Base-by-base conservation (phyloP, 2,113 vertebrate genomes). In the Bubo scandiacus region DNA sequence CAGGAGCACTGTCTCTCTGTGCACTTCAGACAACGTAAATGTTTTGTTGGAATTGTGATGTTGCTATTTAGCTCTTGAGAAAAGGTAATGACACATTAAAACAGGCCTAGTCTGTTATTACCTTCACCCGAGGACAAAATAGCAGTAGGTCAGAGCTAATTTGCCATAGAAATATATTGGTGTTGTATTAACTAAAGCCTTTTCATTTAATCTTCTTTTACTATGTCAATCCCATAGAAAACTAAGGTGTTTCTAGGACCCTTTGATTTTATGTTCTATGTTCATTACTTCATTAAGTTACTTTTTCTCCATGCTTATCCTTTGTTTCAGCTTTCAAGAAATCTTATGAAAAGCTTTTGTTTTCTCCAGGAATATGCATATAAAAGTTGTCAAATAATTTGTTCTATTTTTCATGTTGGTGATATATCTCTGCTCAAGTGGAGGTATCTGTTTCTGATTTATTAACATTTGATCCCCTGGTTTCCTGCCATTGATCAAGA, bases 401-500 rank as follows among this genome's bases (percentile, higher is more conserved):
- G 97, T 97, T 96, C 40, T 83, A 29, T 97, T 98, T 98, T 98
- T 98, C 91, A 91, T 95, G 96, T 97, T 97, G 97, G 94, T 98
- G 98, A 98, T 98, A 95, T 97, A 98, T 98, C 97, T 97, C 87
- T 97, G 91, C 94, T 98, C 95, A 52, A 97, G 96, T 96, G 93
- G 96, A 96, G 96, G 97, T 99, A 98, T 99, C 99, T 99, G 98
- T 99, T 99, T 99, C 99, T 99, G 98, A 98, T 99, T 98, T 99
- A 99, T 99, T 99, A 99, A 97, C 98, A 99, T 99, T 98, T 98
- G 98, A 99, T 99, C 98, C 98, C 97, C 98, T 98, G 97, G 98
- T 99, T 99, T 99, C 99, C 99, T 99, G 99, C 98, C 99, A 99
- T 99, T 99, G 99, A 99, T 99, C 99, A 99, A 98, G 98, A 98